Base-by-base conservation (phyloP, 2,113 vertebrate species). In the Embiotoca jacksoni region DNA sequence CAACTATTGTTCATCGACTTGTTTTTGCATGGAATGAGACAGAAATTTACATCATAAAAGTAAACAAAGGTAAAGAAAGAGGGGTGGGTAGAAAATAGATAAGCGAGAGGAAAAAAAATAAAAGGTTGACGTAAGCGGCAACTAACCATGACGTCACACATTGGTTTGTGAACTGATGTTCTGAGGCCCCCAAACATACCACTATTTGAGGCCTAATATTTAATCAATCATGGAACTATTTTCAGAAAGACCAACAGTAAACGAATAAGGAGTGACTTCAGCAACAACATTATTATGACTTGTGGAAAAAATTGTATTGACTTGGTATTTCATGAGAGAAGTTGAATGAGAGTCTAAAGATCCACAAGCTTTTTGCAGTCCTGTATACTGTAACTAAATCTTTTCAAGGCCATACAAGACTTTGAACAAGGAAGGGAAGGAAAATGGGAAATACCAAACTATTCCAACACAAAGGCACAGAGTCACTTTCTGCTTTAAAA, bases 1-100 rank as follows among this genome's bases (percentile, higher is more conserved):
- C 35, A 65, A 55, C 56, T 36, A 52, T 77, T 84, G 64, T 86
- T 88, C 69, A 84, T 60, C 78, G 68, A 73, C 33, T 85, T 71
- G 46, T 75, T 81, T 74, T 80, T 73, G 30, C 9, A 7, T 35
- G 14, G 33, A 67, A 65, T 55, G 13, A 30, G 32, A 59, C 4
- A 50, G 16, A 36, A 7, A 62, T 72, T 62, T 61, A 33, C 11
- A 64, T 32, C 23, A 54, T 3, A 55, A 57, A 67, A 59, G 15
- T 56, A 5, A 16, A 16, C 16, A 3, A 65, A 46, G 49, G 10
- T 54, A 59, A 63, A 68, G 10, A 66, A 49, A 61, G 39, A 39
- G 10, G 9, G 3, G 9, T 0, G 6, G 8, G n/a, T 2, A 50
- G 68, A 33, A 3, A 66, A 39, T 33, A 3, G 36, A 66, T 15